Base-by-base conservation (phyloP, 1,140 invertebrate genomes). In the Harpegnathos saltator region DNA sequence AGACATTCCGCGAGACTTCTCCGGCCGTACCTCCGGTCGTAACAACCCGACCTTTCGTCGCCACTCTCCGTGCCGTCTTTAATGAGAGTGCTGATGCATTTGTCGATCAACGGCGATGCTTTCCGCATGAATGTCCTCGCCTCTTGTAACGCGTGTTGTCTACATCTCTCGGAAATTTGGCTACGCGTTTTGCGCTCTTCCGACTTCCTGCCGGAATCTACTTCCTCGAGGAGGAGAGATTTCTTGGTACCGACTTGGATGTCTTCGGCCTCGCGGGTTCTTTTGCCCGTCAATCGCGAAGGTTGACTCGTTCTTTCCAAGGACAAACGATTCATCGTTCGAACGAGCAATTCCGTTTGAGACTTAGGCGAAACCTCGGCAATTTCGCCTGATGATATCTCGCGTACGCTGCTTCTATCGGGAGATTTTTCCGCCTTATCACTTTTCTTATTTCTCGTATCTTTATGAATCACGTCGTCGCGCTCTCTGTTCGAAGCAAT, bases 81-180 rank as follows among this genome's bases (percentile, higher is more conserved):
- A 44, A 88, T 86, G 22, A 88, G 48, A 29, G 11, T 61, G 3
- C 80, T 54, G 71, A 86, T 87, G 26, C 77, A 89, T 29, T 66
- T 66, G 11, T 84, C 85, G 29, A 89, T 78, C 44, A 86, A 48
- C 12, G 87, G 78, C 4, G 84, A 85, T 24, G 81, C 73, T 17
- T 78, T 84, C 17, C 24, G 59, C 17, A 63, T 11, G 12, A 86
- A 88, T 17, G 69, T 80, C 24, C 52, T 83, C 2, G 85, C 85
- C 26, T 88, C 85, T 17, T 69, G 59, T 72, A 61, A 66, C 14
- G 69, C 4, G 24, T 84, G 86, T 3, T 50, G 50, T 54, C 69
- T 81, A 15, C 85, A 87, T n/a, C 71, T 80, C 5, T 84, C 82
- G 0, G 52, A 24, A 11, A 75, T 24, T 17, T 81, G 44, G 0